Conservation (phyloP, 2,797 vertebrate species). For the Valencia hispanica region DNA sequence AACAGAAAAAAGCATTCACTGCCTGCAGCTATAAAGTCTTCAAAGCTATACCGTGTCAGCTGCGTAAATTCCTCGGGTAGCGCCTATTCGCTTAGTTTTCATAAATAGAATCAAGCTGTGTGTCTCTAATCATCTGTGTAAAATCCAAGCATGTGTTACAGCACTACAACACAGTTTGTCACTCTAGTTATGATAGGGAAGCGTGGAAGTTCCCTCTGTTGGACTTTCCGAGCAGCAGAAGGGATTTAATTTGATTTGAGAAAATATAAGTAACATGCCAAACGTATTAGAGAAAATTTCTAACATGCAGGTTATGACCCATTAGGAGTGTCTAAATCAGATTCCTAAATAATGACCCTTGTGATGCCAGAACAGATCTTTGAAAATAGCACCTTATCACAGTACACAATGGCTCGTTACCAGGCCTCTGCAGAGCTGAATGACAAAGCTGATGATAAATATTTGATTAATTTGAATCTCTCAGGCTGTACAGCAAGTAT, state of each 20-base stretch:
- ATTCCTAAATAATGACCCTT: not conserved
- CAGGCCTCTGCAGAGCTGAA: too few species aligned
- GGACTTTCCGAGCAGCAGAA: conserved; percentile 32
- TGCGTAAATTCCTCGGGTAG: not conserved
- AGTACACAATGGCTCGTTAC: too few species aligned
- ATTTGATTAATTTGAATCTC: not conserved
- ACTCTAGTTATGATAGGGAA: not conserved
- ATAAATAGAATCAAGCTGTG: not conserved
- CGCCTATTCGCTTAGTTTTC: not conserved
- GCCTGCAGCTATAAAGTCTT: not conserved
- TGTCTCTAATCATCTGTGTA: not conserved
- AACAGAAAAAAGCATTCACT: too few species aligned
- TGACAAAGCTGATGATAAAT: not conserved
- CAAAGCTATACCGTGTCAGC: not conserved
- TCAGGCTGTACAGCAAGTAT: not conserved
- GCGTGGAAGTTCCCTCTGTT: conserved; percentile 27
- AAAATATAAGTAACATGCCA: conserved; percentile 17
- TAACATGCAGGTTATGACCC: not conserved
- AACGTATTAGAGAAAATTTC: conserved; percentile 10
- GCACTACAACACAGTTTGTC: not conserved
- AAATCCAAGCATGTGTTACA: not conserved
- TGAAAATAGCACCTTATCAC: not conserved
- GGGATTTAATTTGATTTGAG: conserved; percentile 34
- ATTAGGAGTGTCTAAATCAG: not conserved
- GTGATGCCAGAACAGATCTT: not conserved